Percentiles rank a stretch among this genome's conserved stretches.
These are phyloP conservation scores for Thymallus thymallus DNA, from an alignment of 2,113 vertebrate species.

Conservation along the genomic window DNA sequence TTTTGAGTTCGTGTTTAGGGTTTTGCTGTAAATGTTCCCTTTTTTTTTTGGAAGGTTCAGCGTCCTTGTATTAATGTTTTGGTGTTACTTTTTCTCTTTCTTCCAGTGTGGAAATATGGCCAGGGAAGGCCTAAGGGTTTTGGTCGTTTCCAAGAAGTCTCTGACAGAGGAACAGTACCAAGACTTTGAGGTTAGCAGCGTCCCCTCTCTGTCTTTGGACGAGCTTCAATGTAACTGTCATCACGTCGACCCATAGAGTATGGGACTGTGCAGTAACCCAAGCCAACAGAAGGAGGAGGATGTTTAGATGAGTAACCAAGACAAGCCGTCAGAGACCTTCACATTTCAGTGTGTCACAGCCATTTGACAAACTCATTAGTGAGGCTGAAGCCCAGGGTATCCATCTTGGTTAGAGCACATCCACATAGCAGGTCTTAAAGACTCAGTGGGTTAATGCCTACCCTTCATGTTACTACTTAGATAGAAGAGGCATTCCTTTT, in stretches of 20 bases:
- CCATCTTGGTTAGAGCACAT: background rate
- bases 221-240: background rate
- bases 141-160: constrained; percentile 95
- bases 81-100: constrained; percentile 15
- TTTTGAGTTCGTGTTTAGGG: background rate
- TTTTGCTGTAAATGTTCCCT: background rate
- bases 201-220: background rate
- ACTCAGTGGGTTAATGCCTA: no score
- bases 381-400: background rate
- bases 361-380: constrained; percentile 10
- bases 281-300: constrained; percentile 6
- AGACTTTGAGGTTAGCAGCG: constrained; percentile 87
- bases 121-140: constrained; percentile 92
- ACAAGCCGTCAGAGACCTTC: background rate
- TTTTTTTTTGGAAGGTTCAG: background rate
- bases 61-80: no score
- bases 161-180: constrained; percentile 95
- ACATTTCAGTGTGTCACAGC: background rate
- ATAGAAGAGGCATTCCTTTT: no score
- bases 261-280: background rate
- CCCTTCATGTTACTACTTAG: no score
- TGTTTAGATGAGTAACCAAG: constrained; percentile 7
- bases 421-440: background rate
- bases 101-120: constrained; percentile 97
- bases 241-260: background rate